Evolutionary conservation across 2,113 vertebrate species (phyloP).

Genomic region (Cheirogaleus medius): DNA sequence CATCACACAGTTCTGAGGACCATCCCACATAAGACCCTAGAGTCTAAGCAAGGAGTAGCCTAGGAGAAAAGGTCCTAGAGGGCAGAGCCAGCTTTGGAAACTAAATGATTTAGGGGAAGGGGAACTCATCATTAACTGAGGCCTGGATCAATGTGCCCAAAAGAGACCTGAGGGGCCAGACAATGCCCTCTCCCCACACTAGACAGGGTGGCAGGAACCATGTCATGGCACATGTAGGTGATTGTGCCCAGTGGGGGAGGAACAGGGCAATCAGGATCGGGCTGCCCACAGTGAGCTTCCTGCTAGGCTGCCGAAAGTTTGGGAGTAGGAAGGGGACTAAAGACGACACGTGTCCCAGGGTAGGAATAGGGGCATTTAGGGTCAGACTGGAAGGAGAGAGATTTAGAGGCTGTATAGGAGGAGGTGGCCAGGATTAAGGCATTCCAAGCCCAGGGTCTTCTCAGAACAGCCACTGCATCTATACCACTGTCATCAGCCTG

Average conservation of each 20-base stretch:
- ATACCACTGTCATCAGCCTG: neutral
- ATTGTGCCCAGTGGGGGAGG: conserved; percentile 64
- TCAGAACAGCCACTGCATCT: neutral
- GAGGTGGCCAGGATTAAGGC: neutral
- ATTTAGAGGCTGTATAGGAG: neutral
- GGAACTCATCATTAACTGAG: neutral
- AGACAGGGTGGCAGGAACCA: conserved; percentile 59
- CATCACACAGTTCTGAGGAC: conserved; percentile 10
- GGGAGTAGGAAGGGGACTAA: conserved; percentile 45
- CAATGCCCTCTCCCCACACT: conserved; percentile 34
- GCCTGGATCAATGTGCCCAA: neutral
- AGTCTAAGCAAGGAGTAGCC: neutral
- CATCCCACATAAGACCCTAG: neutral
- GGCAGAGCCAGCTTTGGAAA: neutral
- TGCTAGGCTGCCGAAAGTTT: conserved; percentile 62
- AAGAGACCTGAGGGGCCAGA: conserved; percentile 31
- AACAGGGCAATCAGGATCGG: conserved; percentile 51
- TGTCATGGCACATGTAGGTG: conserved; percentile 73
- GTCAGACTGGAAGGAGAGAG: neutral
- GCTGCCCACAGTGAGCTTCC: conserved; percentile 75
- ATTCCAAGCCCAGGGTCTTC: neutral
- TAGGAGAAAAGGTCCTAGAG: neutral
- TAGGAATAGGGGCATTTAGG: neutral
- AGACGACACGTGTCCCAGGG: conserved; percentile 19
- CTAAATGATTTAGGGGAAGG: neutral